Evolutionary conservation across 2,797 vertebrate species (phyloP).

Genomic region (Ctenopoma kingsleyae): DNA sequence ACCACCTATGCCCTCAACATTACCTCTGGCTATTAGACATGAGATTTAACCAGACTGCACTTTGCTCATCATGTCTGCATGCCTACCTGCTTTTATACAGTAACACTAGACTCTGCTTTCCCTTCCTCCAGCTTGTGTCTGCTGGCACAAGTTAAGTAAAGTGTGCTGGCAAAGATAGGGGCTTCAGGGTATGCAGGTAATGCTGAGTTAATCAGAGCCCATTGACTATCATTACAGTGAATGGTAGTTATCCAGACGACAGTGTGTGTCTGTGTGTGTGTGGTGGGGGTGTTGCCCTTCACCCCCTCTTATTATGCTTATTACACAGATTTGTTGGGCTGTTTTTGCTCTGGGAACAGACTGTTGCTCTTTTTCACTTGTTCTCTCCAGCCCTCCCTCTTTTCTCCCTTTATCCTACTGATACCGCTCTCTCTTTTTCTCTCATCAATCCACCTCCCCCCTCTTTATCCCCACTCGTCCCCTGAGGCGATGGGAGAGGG

Average conservation of each 20-base stretch:
- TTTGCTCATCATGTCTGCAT: slow-evolving; percentile 47
- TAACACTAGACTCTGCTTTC: slow-evolving; percentile 23
- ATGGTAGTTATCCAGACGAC: slow-evolving; percentile 63
- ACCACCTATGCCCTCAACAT: slow-evolving; percentile 19
- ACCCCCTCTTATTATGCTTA: slow-evolving; percentile 74
- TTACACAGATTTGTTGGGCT: slow-evolving; percentile 64
- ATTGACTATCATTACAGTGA: slow-evolving; percentile 72
- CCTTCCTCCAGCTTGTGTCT: slow-evolving; percentile 46
- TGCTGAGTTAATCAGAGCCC: slow-evolving; percentile 66
- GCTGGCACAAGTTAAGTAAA: slow-evolving; percentile 62
- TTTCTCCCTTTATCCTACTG: slow-evolving; percentile 49
- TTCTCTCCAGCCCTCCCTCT: slow-evolving; percentile 44
- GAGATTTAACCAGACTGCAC: slow-evolving; percentile 37
- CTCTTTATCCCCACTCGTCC: slow-evolving; percentile 52
- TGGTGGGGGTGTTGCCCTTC: slow-evolving; percentile 56
- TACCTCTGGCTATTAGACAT: slow-evolving; percentile 28
- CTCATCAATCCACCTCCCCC: slow-evolving; percentile 58
- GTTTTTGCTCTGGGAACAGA: slow-evolving; percentile 65
- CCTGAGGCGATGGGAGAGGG: slow-evolving; percentile 60
- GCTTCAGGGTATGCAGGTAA: slow-evolving; percentile 65
- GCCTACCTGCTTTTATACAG: slow-evolving; percentile 47
- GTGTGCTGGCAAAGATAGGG: slow-evolving; percentile 58
- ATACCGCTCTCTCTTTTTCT: slow-evolving; percentile 51
- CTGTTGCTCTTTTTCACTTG: slow-evolving; percentile 72
- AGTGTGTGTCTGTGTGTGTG: slow-evolving; percentile 35